Conservation (phyloP, 2,113 vertebrate genomes). For the Phrynosoma platyrhinos region DNA sequence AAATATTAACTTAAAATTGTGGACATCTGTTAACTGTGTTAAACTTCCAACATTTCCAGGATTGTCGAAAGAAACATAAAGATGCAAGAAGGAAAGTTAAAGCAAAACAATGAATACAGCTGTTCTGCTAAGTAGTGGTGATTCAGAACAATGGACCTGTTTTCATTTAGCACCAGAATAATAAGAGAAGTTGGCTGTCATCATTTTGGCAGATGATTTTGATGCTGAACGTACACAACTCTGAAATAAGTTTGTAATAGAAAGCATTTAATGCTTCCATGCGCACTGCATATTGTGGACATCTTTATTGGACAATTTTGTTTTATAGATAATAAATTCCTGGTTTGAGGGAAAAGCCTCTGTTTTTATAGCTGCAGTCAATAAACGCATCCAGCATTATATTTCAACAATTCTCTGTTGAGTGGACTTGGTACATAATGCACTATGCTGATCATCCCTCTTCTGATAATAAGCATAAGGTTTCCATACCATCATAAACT, state of each 20-base stretch:
- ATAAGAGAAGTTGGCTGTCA: neutral
- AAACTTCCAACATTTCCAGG: constrained; percentile 74
- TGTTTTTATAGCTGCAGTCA: neutral
- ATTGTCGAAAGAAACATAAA: constrained; percentile 91
- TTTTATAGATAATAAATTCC: neutral
- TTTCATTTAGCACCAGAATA: fast-evolving
- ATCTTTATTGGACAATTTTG: neutral
- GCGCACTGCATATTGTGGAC: neutral
- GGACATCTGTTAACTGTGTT: neutral
- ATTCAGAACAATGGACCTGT: neutral
- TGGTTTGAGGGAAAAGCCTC: neutral
- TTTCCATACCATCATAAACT: neutral
- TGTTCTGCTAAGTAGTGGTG: fast-evolving
- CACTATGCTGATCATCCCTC: neutral
- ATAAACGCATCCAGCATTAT: neutral
- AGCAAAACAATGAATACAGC: constrained; percentile 54
- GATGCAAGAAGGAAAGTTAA: constrained; percentile 86
- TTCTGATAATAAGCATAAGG: neutral
- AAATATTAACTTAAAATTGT: neutral
- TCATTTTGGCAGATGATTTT: neutral
- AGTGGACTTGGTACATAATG: neutral
- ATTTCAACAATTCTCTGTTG: neutral
- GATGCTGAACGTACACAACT: neutral
- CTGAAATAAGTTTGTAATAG: neutral
- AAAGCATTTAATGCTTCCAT: neutral